A percentile compares a stretch with the other conserved stretches of the same genome.
Evolutionary conservation across 2,797 vertebrate species (phyloP).

Genomic region (Sebastes nivosus): DNA sequence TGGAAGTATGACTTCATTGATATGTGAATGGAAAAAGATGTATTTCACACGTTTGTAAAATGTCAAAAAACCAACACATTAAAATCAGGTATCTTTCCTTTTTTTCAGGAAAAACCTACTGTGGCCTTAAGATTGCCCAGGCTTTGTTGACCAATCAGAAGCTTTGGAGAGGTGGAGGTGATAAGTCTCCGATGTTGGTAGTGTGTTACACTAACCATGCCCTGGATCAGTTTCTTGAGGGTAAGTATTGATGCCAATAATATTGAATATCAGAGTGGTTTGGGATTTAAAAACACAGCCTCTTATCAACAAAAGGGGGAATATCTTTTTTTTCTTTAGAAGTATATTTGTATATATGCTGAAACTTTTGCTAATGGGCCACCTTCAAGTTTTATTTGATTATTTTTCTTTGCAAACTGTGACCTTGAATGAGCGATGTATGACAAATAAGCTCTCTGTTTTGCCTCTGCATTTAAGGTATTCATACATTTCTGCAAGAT

Average conservation of each 20-base stretch:
- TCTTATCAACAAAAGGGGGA: background rate
- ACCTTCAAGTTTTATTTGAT: background rate
- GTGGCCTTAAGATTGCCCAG: slow-evolving; percentile 92
- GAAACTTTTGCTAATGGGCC: background rate
- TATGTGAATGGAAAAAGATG: background rate
- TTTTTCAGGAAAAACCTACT: slow-evolving; percentile 90
- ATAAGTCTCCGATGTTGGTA: slow-evolving; percentile 85
- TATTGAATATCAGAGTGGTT: background rate
- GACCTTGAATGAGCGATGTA: background rate
- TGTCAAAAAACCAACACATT: background rate
- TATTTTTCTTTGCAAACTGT: background rate
- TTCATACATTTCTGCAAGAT: slow-evolving; percentile 79
- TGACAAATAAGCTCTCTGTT: background rate
- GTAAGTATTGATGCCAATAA: slow-evolving; percentile 70
- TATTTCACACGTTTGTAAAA: background rate
- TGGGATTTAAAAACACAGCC: background rate
- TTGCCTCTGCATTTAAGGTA: slow-evolving; percentile 78
- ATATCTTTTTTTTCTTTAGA: background rate
- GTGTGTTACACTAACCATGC: slow-evolving; percentile 98
- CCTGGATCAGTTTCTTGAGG: slow-evolving; percentile 98
- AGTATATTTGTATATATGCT: background rate
- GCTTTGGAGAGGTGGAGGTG: slow-evolving; percentile 66
- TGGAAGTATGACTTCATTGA: background rate
- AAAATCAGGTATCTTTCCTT: background rate
- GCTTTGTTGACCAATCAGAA: slow-evolving; percentile 85